Conservation (phyloP, 2,888 invertebrate genomes). For the Phrixothrix hirtus region DNA sequence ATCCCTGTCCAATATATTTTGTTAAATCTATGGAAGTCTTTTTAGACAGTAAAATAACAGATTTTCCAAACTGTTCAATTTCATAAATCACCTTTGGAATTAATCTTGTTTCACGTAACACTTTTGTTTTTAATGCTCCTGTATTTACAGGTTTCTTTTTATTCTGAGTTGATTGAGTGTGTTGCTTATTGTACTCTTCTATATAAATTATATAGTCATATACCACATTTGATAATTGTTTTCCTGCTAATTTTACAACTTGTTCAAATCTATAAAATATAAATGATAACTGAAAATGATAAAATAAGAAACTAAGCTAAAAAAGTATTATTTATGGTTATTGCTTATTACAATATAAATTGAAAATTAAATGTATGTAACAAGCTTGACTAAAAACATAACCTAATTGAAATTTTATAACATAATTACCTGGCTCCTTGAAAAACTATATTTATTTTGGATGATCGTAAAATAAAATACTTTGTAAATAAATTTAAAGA, state of each 20-base stretch:
- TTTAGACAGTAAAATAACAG: conserved; percentile 62
- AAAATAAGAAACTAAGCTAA: no score
- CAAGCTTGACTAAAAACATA: no score
- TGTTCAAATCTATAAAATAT: conserved; percentile 60
- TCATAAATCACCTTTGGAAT: conserved; percentile 69
- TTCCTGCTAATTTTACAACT: conserved; percentile 63
- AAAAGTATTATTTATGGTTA: no score
- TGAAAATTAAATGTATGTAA: no score
- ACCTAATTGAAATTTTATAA: not conserved
- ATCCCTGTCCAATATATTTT: conserved; percentile 64
- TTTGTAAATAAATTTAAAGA: conserved; percentile 62
- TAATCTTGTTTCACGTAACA: conserved; percentile 64
- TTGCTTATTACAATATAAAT: no score
- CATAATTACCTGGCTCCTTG: conserved; percentile 57
- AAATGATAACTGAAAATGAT: no score
- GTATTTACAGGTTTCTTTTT: conserved; percentile 47
- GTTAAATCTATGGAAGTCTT: conserved; percentile 63
- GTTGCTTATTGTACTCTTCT: conserved; percentile 58
- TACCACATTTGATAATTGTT: conserved; percentile 60
- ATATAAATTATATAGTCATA: conserved; percentile 64
- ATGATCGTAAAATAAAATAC: conserved; percentile 61
- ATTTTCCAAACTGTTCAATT: conserved; percentile 66
- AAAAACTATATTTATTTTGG: conserved; percentile 57
- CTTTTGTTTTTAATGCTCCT: conserved; percentile 55
- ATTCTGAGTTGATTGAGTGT: conserved; percentile 37